Evolutionary conservation across 2,888 invertebrate genomes (phyloP), one percentile per base, ranked within the genome.

Genomic region (Drosophila prolongata): DNA sequence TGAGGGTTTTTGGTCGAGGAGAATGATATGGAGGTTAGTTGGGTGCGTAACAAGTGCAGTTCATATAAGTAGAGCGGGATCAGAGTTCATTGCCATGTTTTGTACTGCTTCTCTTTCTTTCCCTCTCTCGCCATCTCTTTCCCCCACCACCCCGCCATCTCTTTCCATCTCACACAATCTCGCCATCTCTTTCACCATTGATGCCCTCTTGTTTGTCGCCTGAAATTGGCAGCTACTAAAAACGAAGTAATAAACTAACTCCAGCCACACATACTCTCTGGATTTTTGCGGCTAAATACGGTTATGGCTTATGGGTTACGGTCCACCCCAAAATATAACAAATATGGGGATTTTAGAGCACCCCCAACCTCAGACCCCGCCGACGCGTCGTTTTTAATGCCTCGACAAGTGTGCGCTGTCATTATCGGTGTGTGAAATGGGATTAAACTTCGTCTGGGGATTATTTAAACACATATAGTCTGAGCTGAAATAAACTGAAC

Each of bases 211-310:
- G 65, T 82, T 82, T 87, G 86, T 85, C 79, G 78, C 75, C 79
- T 75, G 78, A 76, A 83, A 87, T 86, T 86, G 88, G 81, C 88
- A 87, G 85, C 85, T 83, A 83, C 79, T 86, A 86, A 86, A 87
- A 86, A 78, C 78, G 78, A 79, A 86, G 88, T 81, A 86, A 86
- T 85, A 85, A 84, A 87, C 78, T 74, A 81, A 81, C 81, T 81
- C 75, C 57, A 74, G 75, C 49, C 49, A 49, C 35, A 49, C 49
- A 35, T 11, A 34, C 60, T 54, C 55, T 38, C 40, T 38, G 56
- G 56, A 66, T 66, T 57, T 50, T 72, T 72, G 72, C 54, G 65
- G 72, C 66, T 72, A 72, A 71, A 65, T 73, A 73, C 49, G 58
- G 66, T 73, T 73, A 73, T 66, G 55, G 59, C 73, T 73, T 70